phyloP scores from a whole-genome alignment of 1,140 invertebrate species.

The Drosophila orena region DNA sequence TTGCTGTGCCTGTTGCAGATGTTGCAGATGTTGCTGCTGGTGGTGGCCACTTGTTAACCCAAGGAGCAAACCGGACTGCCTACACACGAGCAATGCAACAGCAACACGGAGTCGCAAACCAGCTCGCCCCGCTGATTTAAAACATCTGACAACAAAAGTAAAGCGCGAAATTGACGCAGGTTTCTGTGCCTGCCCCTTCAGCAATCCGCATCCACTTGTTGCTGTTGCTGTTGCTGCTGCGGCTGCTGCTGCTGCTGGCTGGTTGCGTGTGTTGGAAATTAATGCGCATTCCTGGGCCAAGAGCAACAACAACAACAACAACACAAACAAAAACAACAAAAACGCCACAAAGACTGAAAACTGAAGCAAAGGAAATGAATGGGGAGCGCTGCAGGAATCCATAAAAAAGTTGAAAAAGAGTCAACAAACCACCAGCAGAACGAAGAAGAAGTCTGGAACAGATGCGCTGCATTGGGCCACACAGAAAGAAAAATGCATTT shows the following conservation, averaged over 20 bases:
- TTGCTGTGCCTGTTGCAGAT: background rate
- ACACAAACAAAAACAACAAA: background rate
- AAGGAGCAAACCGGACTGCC: slow-evolving; percentile 81
- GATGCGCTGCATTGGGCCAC: slow-evolving; percentile 10
- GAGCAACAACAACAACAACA: too few relatives aligned
- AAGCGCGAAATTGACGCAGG: slow-evolving; percentile 82
- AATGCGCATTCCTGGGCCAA: slow-evolving; percentile 44
- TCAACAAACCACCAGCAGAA: slow-evolving; percentile 5
- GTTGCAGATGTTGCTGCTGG: slow-evolving; percentile 16
- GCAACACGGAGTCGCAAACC: slow-evolving; percentile 32
- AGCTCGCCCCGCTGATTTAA: slow-evolving; percentile 72
- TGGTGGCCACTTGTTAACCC: slow-evolving; percentile 79
- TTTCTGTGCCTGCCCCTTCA: slow-evolving; percentile 46
- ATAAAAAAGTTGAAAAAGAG: background rate
- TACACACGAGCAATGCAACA: slow-evolving; percentile 40
- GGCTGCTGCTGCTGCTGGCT: slow-evolving; percentile 4
- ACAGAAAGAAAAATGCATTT: slow-evolving; percentile 1
- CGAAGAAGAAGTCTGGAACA: slow-evolving; percentile 2
- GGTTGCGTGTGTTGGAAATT: slow-evolving; percentile 52
- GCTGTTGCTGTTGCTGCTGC: slow-evolving; percentile 5
- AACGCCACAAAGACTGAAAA: slow-evolving; percentile 7
- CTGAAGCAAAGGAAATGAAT: slow-evolving; percentile 34
- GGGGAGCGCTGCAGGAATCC: slow-evolving; percentile 22
- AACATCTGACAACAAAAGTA: slow-evolving; percentile 83
- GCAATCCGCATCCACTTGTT: slow-evolving; percentile 26